These are phyloP conservation scores for Steinernema hermaphroditum DNA, from an alignment of 2,888 invertebrate species.

Conservation along the genomic window DNA sequence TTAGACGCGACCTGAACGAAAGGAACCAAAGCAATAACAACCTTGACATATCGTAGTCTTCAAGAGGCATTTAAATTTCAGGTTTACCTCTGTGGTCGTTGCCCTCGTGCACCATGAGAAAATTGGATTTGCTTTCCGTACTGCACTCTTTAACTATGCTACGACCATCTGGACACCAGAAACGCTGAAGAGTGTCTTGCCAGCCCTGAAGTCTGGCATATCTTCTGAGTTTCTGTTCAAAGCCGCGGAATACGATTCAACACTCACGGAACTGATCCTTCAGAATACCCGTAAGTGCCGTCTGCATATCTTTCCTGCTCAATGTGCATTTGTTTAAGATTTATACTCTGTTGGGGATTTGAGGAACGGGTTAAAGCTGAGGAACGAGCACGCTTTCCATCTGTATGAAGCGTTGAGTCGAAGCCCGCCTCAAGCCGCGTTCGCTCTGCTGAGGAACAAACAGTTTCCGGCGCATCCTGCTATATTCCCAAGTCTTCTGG, in stretches of 20 bases:
- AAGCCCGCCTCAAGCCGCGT: not conserved
- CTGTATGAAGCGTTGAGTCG: not conserved
- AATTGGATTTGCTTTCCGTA: not conserved
- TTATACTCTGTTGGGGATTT: not conserved
- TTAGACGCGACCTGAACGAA: no score
- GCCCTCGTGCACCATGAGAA: not conserved
- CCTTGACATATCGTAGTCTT: not conserved
- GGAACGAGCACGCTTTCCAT: not conserved
- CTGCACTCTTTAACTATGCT: not conserved
- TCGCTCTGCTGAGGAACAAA: not conserved
- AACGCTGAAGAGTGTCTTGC: not conserved
- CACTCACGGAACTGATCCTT: not conserved
- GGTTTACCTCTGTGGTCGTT: not conserved
- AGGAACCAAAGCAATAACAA: no score
- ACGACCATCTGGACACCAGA: not conserved
- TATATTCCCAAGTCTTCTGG: not conserved
- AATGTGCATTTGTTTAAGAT: not conserved
- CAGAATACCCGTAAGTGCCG: slow-evolving; percentile 5
- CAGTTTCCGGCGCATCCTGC: not conserved
- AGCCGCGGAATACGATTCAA: not conserved
- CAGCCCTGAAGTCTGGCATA: not conserved
- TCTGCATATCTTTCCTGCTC: no score
- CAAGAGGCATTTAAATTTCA: slow-evolving; percentile 4
- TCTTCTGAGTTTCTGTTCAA: not conserved
- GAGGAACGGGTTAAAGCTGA: not conserved